phyloP scores from a whole-genome alignment of 2,797 vertebrate genomes.

The Streptopelia turtur region DNA sequence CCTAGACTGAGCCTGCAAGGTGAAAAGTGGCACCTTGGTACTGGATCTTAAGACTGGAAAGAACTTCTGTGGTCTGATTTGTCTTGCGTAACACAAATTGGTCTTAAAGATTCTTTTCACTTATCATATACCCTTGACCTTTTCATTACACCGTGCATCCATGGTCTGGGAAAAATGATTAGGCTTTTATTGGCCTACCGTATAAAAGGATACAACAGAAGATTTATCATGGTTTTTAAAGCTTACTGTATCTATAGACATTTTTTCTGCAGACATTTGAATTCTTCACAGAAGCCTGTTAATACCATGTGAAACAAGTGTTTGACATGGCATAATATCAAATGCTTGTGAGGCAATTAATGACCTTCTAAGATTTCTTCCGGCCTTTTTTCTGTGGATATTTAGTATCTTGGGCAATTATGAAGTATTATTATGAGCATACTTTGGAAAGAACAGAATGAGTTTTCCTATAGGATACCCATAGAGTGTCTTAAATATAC shows the following conservation, averaged over 20 bases:
- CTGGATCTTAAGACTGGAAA: neutral
- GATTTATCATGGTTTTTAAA: neutral
- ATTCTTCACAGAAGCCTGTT: neutral
- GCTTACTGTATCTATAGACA: neutral
- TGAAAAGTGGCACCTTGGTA: neutral
- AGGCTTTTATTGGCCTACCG: neutral
- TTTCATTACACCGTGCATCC: neutral
- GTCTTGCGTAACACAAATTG: neutral
- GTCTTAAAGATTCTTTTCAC: neutral
- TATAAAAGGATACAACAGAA: neutral
- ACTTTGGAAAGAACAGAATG: neutral
- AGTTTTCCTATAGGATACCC: neutral
- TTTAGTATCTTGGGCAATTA: accelerated
- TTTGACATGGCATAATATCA: neutral
- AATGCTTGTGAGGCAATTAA: neutral
- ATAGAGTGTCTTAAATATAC: neutral
- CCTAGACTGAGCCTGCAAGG: neutral
- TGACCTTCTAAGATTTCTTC: neutral
- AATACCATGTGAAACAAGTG: neutral
- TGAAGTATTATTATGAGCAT: accelerated
- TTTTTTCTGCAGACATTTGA: neutral
- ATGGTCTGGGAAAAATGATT: neutral
- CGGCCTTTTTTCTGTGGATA: neutral
- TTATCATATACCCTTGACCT: neutral
- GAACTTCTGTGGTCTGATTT: neutral